These are phyloP conservation scores for Brachypteracias leptosomus DNA, from an alignment of 2,113 vertebrate species.

Conservation along the genomic window DNA sequence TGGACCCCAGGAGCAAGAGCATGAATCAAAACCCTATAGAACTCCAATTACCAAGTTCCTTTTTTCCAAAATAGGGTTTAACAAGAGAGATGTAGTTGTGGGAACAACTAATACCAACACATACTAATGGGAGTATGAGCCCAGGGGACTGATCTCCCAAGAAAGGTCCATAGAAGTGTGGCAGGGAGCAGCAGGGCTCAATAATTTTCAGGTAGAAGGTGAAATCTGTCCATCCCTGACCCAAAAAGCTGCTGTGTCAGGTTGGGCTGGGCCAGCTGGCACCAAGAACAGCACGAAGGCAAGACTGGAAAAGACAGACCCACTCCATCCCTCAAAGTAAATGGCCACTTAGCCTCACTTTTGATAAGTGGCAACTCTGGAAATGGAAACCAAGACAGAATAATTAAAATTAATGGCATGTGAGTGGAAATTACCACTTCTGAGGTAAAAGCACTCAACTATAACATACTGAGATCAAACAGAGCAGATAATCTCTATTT, in stretches of 20 bases:
- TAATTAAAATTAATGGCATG: slow-evolving; percentile 45
- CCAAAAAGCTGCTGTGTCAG: not conserved
- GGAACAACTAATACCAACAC: not conserved
- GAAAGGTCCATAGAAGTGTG: not conserved
- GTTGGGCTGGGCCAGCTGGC: not conserved
- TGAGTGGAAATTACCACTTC: slow-evolving; percentile 37
- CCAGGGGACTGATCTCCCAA: not conserved
- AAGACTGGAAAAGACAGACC: not conserved
- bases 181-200: not conserved
- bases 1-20: fast-evolving
- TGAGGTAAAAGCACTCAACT: slow-evolving; percentile 26
- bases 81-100: fast-evolving
- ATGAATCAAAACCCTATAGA: not conserved
- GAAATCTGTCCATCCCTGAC: not conserved
- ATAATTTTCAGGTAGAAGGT: not conserved
- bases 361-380: not conserved
- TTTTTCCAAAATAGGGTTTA: not conserved
- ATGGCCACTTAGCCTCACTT: slow-evolving; percentile 11
- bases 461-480: not conserved
- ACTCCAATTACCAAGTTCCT: not conserved
- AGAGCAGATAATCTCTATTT: not conserved
- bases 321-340: not conserved
- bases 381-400: slow-evolving; percentile 3
- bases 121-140: not conserved
- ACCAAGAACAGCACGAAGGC: not conserved